Conservation (phyloP, 2,888 invertebrate species). For the Hartigia nigra region DNA sequence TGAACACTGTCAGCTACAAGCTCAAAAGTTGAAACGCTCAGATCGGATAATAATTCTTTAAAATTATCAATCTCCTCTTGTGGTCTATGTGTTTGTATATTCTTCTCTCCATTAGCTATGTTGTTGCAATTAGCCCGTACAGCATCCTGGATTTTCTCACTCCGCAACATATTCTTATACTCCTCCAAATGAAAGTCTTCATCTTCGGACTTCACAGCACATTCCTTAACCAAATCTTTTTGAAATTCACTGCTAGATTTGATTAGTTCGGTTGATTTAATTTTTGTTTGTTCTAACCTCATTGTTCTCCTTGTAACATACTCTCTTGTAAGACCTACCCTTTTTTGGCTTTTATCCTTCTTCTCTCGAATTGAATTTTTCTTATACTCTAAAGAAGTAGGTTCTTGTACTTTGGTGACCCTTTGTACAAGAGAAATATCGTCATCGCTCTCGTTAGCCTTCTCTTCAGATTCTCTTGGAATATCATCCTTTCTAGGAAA, state of each 20-base stretch:
- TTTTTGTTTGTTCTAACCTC: background rate
- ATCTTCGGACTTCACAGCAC: slow-evolving; percentile 8
- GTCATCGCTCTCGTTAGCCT: slow-evolving; percentile 15
- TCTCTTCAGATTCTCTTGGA: background rate
- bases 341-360: background rate
- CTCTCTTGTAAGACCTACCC: background rate
- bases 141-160: background rate
- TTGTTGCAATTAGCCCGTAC: background rate
- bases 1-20: slow-evolving; percentile 68
- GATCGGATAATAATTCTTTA: slow-evolving; percentile 49
- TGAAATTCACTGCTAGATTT: background rate
- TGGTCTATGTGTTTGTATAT: background rate
- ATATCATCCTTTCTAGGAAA: background rate
- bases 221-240: background rate
- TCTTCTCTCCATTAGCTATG: background rate
- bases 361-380: background rate
- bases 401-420: background rate
- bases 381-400: background rate
- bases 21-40: slow-evolving; percentile 61
- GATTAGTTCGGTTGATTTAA: background rate
- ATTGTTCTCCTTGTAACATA: background rate
- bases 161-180: background rate
- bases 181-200: background rate
- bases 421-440: background rate
- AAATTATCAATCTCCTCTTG: slow-evolving; percentile 40